Percentiles rank a stretch among this genome's conserved stretches.
These are phyloP conservation scores for Chrysolina oricalcia DNA, from an alignment of 2,888 invertebrate genomes.

Conservation along the genomic window DNA sequence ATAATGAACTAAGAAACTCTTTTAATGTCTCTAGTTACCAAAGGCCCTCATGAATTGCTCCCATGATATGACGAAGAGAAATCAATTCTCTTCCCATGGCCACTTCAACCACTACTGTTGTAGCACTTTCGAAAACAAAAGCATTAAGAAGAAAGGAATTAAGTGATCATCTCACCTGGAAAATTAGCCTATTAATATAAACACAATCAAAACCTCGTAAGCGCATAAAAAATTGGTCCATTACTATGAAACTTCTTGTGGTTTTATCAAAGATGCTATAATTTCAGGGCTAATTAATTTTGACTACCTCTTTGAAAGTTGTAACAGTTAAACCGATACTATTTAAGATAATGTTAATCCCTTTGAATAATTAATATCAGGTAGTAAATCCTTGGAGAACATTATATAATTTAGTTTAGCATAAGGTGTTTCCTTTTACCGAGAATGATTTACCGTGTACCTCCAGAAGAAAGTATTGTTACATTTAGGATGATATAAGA, in stretches of 20 bases:
- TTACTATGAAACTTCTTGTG: constrained; percentile 43
- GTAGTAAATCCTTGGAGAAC: constrained; percentile 38
- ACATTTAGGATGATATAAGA: constrained; percentile 60
- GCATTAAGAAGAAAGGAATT: constrained; percentile 12
- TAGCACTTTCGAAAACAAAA: constrained; percentile 10
- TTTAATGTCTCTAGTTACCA: not conserved
- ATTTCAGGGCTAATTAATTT: constrained; percentile 59
- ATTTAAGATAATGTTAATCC: constrained; percentile 49
- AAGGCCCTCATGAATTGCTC: not conserved
- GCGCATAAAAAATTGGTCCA: constrained; percentile 28
- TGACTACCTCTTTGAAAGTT: constrained; percentile 44
- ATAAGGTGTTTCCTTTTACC: constrained; percentile 49
- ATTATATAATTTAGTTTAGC: constrained; percentile 48
- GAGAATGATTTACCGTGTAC: constrained; percentile 39
- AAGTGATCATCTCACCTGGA: constrained; percentile 26
- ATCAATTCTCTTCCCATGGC: constrained; percentile 5
- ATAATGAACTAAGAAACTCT: not conserved
- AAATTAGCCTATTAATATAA: constrained; percentile 21
- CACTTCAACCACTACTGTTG: not conserved
- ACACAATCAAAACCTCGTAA: constrained; percentile 33
- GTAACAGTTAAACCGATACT: constrained; percentile 52
- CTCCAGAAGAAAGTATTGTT: constrained; percentile 59
- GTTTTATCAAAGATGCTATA: constrained; percentile 45
- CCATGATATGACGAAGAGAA: not conserved
- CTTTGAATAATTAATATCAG: constrained; percentile 52